A percentile compares a stretch with the other conserved stretches of the same genome.
Evolutionary conservation across 2,113 vertebrate species (phyloP).

Genomic region (Paramisgurnus dabryanus): DNA sequence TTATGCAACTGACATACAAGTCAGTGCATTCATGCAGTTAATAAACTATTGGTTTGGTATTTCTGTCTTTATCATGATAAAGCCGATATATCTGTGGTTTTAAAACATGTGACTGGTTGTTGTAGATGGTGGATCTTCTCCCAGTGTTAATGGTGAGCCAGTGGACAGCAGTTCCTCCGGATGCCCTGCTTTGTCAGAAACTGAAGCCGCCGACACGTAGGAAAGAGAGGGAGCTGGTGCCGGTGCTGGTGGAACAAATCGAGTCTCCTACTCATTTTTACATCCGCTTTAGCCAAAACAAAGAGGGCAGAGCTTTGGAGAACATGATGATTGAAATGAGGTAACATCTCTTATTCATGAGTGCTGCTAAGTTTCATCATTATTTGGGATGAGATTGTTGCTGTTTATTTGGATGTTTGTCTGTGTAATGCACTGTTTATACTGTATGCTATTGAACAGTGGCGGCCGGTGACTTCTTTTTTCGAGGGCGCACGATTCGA

Average conservation of each 20-base stretch:
- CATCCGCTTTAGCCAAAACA: slow-evolving; percentile 74
- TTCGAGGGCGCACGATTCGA: no score
- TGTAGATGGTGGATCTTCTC: slow-evolving; percentile 64
- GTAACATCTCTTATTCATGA: slow-evolving; percentile 62
- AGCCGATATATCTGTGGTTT: no score
- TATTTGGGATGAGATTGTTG: not conserved
- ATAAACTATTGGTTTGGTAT: no score
- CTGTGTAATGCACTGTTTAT: no score
- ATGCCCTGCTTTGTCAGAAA: slow-evolving; percentile 77
- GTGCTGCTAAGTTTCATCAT: not conserved
- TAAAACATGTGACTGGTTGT: not conserved
- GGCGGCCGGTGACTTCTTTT: no score
- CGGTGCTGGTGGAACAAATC: slow-evolving; percentile 80
- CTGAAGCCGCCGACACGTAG: slow-evolving; percentile 73
- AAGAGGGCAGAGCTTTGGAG: slow-evolving; percentile 76
- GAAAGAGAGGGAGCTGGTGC: slow-evolving; percentile 70
- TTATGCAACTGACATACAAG: no score
- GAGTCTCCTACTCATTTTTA: slow-evolving; percentile 87
- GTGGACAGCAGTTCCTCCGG: slow-evolving; percentile 75
- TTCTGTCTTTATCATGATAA: no score
- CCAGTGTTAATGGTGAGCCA: slow-evolving; percentile 46
- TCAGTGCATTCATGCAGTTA: no score
- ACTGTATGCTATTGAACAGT: no score
- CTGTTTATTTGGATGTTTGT: no score
- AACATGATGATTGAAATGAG: slow-evolving; percentile 94